A percentile compares a stretch with the other conserved stretches of the same genome.
Evolutionary conservation across 2,888 invertebrate genomes (phyloP).

Genomic region (Tridacna crocea): DNA sequence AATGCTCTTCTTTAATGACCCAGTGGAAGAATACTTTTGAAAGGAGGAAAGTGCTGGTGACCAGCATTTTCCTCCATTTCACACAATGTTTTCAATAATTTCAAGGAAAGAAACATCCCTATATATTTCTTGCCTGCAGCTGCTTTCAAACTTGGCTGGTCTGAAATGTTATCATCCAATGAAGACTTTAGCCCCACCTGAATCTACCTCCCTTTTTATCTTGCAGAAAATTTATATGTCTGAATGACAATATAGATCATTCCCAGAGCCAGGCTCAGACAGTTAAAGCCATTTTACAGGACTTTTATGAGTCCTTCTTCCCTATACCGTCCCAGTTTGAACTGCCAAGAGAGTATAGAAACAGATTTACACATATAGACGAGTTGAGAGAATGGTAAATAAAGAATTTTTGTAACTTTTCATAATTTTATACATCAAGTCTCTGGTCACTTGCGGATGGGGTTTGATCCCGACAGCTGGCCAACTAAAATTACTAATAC

Average conservation of each 20-base stretch:
- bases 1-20: no score
- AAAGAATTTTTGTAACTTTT: neutral
- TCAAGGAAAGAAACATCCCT: no score
- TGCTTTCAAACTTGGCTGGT: neutral
- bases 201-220: neutral
- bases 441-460: neutral
- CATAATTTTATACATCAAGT: neutral
- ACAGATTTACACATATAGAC: constrained; percentile 88
- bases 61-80: neutral
- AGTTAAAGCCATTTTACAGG: constrained; percentile 89
- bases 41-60: neutral
- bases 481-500: no score
- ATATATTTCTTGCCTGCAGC: neutral
- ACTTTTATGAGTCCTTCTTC: constrained; percentile 91
- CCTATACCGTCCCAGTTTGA: constrained; percentile 90
- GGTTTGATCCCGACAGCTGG: no score
- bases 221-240: constrained; percentile 91
- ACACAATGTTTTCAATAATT: neutral
- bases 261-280: constrained; percentile 87
- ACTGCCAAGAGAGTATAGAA: constrained; percentile 88
- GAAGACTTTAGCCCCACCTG: neutral
- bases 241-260: constrained; percentile 91
- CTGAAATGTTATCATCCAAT: neutral
- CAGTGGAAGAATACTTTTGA: no score
- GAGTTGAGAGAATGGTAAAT: constrained; percentile 87